These are phyloP conservation scores for Nemoura dubitans DNA, from an alignment of 2,888 invertebrate genomes.

Conservation along the genomic window DNA sequence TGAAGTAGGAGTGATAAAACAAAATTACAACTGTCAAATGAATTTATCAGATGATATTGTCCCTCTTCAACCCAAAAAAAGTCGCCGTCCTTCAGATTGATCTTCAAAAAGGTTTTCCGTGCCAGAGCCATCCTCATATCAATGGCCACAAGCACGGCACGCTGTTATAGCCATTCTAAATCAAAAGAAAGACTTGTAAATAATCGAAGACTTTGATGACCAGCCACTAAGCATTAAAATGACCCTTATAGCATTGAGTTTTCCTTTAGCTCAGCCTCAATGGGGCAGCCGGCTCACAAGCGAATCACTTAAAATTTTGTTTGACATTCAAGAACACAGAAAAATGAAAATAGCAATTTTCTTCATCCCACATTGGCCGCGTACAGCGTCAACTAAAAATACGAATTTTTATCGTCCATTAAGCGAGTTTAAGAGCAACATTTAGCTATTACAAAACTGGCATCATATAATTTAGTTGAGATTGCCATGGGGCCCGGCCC, in stretches of 20 bases:
- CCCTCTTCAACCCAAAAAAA: too few relatives aligned
- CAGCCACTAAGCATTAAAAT: not conserved
- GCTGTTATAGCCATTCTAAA: not conserved
- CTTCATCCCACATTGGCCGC: not conserved
- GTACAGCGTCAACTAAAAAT: not conserved
- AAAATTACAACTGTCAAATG: too few relatives aligned
- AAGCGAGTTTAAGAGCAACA: not conserved
- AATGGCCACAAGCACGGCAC: not conserved
- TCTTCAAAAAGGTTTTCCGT: not conserved
- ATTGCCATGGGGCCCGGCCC: not conserved
- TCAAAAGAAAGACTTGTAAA: not conserved
- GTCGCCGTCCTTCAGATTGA: not conserved
- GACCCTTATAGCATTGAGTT: not conserved
- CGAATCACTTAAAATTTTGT: not conserved
- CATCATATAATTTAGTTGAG: not conserved
- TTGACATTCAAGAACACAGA: conserved; percentile 12
- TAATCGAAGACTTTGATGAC: not conserved
- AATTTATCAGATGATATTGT: not conserved
- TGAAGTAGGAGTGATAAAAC: too few relatives aligned
- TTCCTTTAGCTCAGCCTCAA: not conserved
- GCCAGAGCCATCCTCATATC: not conserved
- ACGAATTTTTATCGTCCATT: not conserved
- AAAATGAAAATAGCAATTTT: not conserved
- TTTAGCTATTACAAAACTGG: not conserved
- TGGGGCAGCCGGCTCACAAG: not conserved